A percentile compares a stretch with the other conserved stretches of the same genome.
phyloP scores from a whole-genome alignment of 2,113 vertebrate genomes.

The Loxodonta africana region DNA sequence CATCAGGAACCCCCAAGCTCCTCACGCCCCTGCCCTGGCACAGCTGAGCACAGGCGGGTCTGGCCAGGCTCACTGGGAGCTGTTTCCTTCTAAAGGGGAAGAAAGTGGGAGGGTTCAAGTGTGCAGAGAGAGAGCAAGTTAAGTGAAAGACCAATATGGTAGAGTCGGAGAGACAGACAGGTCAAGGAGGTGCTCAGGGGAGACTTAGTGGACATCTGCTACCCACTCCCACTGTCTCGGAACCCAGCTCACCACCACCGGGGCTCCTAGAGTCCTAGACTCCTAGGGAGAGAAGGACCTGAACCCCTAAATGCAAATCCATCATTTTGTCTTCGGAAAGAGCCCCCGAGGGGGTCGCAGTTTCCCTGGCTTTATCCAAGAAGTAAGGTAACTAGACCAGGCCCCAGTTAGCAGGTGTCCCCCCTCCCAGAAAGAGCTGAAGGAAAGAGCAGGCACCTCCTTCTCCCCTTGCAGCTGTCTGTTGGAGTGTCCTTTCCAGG shows the following conservation, averaged over 20 bases:
- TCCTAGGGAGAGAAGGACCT: accelerated
- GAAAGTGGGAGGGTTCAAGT: no score
- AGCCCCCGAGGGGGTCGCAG: accelerated
- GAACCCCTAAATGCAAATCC: accelerated
- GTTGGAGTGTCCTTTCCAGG: neutral
- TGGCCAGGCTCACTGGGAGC: neutral
- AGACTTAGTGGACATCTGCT: neutral
- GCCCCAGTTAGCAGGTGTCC: neutral
- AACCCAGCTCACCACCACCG: neutral
- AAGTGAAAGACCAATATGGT: neutral
- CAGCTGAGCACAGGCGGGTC: neutral
- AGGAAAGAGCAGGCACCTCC: neutral
- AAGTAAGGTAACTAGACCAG: neutral
- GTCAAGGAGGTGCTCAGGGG: neutral
- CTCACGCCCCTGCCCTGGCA: neutral
- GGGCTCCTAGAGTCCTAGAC: no score
- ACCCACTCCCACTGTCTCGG: neutral
- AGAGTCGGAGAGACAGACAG: neutral
- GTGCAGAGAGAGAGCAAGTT: no score
- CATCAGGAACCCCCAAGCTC: neutral
- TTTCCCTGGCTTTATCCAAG: accelerated
- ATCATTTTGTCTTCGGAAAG: neutral
- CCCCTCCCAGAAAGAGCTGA: neutral
- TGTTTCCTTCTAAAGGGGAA: neutral
- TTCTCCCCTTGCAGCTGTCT: accelerated